Base-by-base conservation (phyloP, 2,797 vertebrate genomes). In the Prunella strophiata region DNA sequence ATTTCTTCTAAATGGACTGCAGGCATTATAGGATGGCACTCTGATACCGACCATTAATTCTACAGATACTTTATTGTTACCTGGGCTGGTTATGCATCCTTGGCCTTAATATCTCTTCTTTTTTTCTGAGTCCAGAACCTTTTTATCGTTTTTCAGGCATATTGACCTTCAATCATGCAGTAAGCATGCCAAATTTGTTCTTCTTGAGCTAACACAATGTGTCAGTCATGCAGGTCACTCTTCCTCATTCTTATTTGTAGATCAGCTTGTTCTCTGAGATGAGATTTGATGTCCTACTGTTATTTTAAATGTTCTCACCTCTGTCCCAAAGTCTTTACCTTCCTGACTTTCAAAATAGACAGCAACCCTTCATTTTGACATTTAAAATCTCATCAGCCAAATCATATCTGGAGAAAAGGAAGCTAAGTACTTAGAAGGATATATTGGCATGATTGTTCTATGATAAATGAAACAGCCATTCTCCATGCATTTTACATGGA, bases 81-180 rank as follows among this genome's bases (percentile, higher is more conserved):
- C 59, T 83, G 65, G n/a, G n/a, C 88, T 89, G n/a, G 74, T 80
- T 93, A 81, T 23, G 43, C 67, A 78, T 94, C 30, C 23, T 93
- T 92, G 54, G 55, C 76, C 85, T 97, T 97, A 90, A 93, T 71
- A 45, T 82, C 85, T 84, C 90, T 34, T 51, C 5, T 40, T 70
- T 76, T 84, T 84, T 94, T 73, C 47, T 77, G 74, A 76, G 36
- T 73, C 74, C 52, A 59, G 47, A 95, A 52, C 19, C 43, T 94
- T 96, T 79, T 88, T 36, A 76, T 95, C 11, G 38, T 75, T 96
- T 94, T 96, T 94, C 76, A 92, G 89, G 55, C 22, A 36, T 81
- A 94, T 84, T 92, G 94, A 95, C 95, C 91, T 96, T 96, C 77
- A 97, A 5, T 91, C 84, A 29, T 82, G 65, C 67, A 93, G 89